phyloP scores from a whole-genome alignment of 2,888 invertebrate species.

The Eupithecia abbreviata region DNA sequence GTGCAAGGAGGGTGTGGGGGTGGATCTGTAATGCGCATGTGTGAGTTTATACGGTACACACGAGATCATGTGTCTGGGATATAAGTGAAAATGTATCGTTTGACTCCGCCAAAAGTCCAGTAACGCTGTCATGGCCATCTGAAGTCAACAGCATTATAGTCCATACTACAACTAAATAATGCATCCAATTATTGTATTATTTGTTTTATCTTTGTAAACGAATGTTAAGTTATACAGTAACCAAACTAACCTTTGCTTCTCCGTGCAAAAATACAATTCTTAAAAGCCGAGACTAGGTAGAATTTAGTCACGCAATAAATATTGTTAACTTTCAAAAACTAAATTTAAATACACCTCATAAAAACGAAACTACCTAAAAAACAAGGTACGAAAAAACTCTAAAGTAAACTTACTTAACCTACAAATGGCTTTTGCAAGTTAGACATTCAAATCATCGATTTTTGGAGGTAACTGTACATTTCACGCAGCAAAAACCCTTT shows the following conservation, averaged over 20 bases:
- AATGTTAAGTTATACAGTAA: neutral
- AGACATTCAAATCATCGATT: neutral
- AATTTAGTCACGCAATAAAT: neutral
- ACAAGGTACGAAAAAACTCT: too few species aligned
- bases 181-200: too few species aligned
- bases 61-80: conserved; percentile 49
- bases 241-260: neutral
- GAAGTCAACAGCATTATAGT: too few species aligned
- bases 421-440: neutral
- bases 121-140: too few species aligned
- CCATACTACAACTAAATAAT: too few species aligned
- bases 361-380: too few species aligned
- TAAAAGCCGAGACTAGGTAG: neutral
- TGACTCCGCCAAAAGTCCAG: too few species aligned
- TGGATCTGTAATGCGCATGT: conserved; percentile 53
- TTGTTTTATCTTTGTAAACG: too few species aligned
- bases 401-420: neutral
- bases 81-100: conserved; percentile 11
- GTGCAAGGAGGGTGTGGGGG: conserved; percentile 49
- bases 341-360: neutral
- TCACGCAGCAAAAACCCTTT: neutral
- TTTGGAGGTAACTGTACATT: neutral
- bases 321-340: neutral
- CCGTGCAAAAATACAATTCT: neutral
- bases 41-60: conserved; percentile 58